Percentiles rank a stretch among this genome's conserved stretches.
phyloP scores from a whole-genome alignment of 1,140 invertebrate genomes.

The Aphelinus certus region DNA sequence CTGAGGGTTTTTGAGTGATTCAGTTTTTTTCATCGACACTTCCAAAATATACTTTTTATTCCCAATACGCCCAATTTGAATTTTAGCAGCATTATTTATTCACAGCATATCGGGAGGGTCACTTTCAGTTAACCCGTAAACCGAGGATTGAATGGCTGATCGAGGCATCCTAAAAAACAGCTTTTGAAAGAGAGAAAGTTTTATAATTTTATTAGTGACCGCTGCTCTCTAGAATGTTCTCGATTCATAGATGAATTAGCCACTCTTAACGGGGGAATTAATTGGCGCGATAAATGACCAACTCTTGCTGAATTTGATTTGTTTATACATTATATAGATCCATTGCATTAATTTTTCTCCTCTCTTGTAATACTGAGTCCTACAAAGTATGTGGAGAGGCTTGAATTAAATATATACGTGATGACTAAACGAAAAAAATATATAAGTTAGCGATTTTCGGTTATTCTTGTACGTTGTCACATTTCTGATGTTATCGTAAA shows the following conservation, averaged over 20 bases:
- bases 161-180: constrained; percentile 9
- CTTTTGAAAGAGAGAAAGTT: constrained; percentile 10
- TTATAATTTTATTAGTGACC: constrained; percentile 28
- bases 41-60: too few species aligned
- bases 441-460: constrained; percentile 16
- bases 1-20: too few species aligned
- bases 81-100: too few species aligned
- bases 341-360: background rate
- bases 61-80: too few species aligned
- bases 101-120: too few species aligned
- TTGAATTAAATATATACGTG: constrained; percentile 35
- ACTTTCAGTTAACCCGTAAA: too few species aligned
- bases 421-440: constrained; percentile 11
- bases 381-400: constrained; percentile 15
- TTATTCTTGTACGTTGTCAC: constrained; percentile 22
- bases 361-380: background rate
- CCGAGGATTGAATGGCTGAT: background rate
- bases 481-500: constrained; percentile 32
- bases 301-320: constrained; percentile 4
- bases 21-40: too few species aligned
- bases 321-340: background rate
- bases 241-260: background rate
- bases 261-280: too few species aligned
- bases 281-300: too few species aligned
- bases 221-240: constrained; percentile 19